A percentile compares a stretch with the other conserved stretches of the same genome.
These are phyloP conservation scores for Okapia johnstoni DNA, from an alignment of 2,113 vertebrate genomes.

Conservation along the genomic window DNA sequence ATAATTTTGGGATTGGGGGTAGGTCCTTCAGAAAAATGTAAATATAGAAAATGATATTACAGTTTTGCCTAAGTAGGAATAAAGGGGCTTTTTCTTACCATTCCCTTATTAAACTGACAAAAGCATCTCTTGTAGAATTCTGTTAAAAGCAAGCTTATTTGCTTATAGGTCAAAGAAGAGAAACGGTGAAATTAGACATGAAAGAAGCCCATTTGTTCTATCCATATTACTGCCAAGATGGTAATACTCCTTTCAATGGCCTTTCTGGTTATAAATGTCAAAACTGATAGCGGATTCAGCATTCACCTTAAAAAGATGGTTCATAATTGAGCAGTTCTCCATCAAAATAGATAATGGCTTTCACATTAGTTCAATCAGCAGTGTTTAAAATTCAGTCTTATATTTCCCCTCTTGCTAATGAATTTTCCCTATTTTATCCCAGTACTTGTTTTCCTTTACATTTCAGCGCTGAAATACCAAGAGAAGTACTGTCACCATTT, in stretches of 20 bases:
- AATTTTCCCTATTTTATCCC: neutral
- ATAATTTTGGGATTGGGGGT: neutral
- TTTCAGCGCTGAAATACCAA: neutral
- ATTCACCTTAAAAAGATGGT: neutral
- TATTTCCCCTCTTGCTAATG: neutral
- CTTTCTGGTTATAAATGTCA: neutral
- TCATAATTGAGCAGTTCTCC: neutral
- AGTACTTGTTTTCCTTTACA: neutral
- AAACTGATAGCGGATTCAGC: neutral
- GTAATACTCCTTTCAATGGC: neutral
- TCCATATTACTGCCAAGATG: neutral
- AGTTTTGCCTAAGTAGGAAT: conserved; percentile 15
- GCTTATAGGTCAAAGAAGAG: conserved; percentile 37
- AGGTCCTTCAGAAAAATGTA: conserved; percentile 1
- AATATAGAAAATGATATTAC: neutral
- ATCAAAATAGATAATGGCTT: neutral
- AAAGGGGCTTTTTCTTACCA: neutral
- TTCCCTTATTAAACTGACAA: conserved; percentile 41
- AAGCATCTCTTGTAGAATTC: neutral
- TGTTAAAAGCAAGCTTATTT: conserved; percentile 36
- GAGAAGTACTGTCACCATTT: neutral
- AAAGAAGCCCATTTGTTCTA: neutral
- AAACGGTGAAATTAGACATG: neutral
- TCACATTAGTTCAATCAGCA: neutral
- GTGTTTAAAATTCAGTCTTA: neutral